These are phyloP conservation scores for Ciconia stormi DNA, from an alignment of 2,113 vertebrate genomes.

Conservation along the genomic window DNA sequence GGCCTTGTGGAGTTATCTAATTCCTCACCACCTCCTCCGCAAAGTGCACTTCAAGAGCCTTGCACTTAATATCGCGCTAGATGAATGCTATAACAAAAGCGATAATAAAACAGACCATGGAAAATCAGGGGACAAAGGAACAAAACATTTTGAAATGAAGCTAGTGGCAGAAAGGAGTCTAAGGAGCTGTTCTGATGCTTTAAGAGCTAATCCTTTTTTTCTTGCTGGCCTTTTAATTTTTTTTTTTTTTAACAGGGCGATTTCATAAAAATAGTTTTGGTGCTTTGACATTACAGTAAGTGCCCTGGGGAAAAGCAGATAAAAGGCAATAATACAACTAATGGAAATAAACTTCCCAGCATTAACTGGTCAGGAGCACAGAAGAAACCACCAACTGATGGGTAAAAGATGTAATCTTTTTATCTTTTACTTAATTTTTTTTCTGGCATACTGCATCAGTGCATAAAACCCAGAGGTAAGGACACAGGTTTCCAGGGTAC, in stretches of 20 bases:
- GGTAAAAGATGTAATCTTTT: neutral
- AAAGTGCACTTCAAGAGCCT: constrained; percentile 54
- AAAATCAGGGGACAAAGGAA: constrained; percentile 42
- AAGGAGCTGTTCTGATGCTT: constrained; percentile 51
- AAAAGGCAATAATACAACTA: constrained; percentile 52
- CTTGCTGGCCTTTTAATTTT: constrained; percentile 10
- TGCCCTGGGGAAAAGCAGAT: constrained; percentile 31
- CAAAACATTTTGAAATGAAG: constrained; percentile 9
- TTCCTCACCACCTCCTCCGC: constrained; percentile 42
- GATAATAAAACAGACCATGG: constrained; percentile 51
- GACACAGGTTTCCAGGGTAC: neutral
- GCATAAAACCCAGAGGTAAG: neutral
- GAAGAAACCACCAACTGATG: constrained; percentile 1
- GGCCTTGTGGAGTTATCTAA: neutral
- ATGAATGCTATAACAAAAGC: neutral
- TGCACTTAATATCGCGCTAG: neutral
- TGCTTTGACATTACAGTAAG: neutral
- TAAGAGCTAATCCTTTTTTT: constrained; percentile 52
- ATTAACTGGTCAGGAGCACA: neutral
- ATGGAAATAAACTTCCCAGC: constrained; percentile 50
- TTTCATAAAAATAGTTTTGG: constrained; percentile 51
- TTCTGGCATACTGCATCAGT: neutral
- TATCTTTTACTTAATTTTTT: neutral
- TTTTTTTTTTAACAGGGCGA: neutral
- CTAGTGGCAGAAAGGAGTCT: neutral